phyloP scores from a whole-genome alignment of 2,113 vertebrate species.

The Recurvirostra avosetta region DNA sequence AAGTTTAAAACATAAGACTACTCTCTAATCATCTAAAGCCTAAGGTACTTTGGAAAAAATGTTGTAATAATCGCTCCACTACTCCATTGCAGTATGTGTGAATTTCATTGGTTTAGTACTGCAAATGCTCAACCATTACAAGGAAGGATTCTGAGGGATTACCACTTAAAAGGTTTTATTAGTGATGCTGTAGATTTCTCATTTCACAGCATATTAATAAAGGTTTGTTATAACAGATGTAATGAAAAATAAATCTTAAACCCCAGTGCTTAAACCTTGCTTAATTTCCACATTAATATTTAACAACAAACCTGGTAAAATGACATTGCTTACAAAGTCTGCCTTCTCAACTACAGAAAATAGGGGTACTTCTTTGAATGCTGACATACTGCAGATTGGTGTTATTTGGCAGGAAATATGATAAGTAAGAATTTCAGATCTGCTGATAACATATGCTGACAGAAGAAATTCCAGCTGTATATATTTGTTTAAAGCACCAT shows the following conservation, averaged over 20 bases:
- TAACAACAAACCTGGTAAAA: slow-evolving; percentile 7
- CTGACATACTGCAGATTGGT: neutral
- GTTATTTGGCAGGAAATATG: neutral
- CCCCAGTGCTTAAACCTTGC: slow-evolving; percentile 6
- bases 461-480: neutral
- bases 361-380: neutral
- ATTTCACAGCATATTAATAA: slow-evolving; percentile 66
- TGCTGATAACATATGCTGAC: neutral
- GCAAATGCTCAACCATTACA: slow-evolving; percentile 44
- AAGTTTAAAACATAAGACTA: slow-evolving; percentile 70
- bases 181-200: slow-evolving; percentile 49
- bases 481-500: neutral
- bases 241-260: slow-evolving; percentile 62
- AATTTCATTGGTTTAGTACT: slow-evolving; percentile 69
- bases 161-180: slow-evolving; percentile 57
- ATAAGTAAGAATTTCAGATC: neutral
- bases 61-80: slow-evolving; percentile 54
- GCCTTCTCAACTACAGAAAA: neutral
- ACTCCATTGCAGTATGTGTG: slow-evolving; percentile 37
- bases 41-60: slow-evolving; percentile 68
- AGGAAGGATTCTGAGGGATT: slow-evolving; percentile 66
- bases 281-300: slow-evolving; percentile 57
- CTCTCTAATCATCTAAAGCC: slow-evolving; percentile 68
- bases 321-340: neutral
- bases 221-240: slow-evolving; percentile 29